A percentile compares a stretch with the other conserved stretches of the same genome.
These are phyloP conservation scores for Mirounga angustirostris DNA, from an alignment of 2,113 vertebrate genomes.

Conservation along the genomic window DNA sequence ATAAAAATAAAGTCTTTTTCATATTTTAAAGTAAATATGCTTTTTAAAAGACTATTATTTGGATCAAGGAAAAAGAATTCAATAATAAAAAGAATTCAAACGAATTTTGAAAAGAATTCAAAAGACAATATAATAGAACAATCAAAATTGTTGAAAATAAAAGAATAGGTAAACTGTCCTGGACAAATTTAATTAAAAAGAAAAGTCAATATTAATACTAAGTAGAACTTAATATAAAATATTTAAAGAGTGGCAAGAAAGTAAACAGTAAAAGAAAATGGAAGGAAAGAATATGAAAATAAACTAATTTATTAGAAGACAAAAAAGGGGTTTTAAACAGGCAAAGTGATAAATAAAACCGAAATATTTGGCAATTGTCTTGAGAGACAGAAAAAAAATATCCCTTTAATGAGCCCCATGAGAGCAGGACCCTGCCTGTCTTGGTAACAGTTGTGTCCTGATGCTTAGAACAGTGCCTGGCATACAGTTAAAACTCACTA, in stretches of 20 bases:
- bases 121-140: background rate
- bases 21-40: constrained; percentile 3
- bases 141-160: constrained; percentile 8
- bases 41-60: constrained; percentile 9
- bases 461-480: background rate
- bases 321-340: background rate
- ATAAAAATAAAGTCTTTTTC: constrained; percentile 6
- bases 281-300: background rate
- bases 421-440: background rate
- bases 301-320: background rate
- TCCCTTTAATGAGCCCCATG: background rate
- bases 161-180: background rate
- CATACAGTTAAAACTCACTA: background rate
- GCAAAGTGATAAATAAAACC: background rate
- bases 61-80: background rate
- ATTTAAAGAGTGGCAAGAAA: background rate
- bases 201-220: background rate
- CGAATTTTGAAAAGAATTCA: background rate
- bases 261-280: background rate
- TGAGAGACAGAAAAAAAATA: background rate
- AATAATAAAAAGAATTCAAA: background rate
- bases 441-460: background rate
- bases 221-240: background rate
- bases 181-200: background rate
- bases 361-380: background rate